Conservation (phyloP, 2,113 vertebrate genomes). For the Hypanus sabinus region DNA sequence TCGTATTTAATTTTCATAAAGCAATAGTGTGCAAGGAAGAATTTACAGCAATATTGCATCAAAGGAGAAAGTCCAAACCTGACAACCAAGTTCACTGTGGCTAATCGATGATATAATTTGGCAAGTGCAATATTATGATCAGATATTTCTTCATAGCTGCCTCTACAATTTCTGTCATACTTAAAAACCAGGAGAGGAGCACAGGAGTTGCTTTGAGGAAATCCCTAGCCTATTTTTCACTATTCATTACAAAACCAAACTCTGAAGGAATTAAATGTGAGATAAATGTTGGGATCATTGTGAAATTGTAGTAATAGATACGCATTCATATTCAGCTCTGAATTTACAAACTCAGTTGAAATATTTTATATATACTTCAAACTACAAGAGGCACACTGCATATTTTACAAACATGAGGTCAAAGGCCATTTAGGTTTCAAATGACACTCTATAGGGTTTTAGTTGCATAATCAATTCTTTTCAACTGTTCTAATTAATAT, state of each 20-base stretch:
- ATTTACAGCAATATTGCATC: background rate
- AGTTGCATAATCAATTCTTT: background rate
- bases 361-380: slow-evolving; percentile 21
- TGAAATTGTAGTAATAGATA: background rate
- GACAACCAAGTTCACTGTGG: background rate
- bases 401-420: slow-evolving; percentile 35
- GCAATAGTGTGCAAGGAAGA: background rate
- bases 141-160: background rate
- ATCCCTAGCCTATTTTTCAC: background rate
- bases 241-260: background rate
- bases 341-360: slow-evolving; percentile 8
- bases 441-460: background rate
- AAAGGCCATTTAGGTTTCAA: slow-evolving; percentile 36
- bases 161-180: background rate
- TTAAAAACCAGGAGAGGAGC: background rate
- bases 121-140: background rate
- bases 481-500: background rate
- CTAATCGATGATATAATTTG: background rate
- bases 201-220: background rate
- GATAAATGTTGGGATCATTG: background rate
- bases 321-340: background rate
- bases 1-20: background rate
- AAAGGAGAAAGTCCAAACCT: slow-evolving; percentile 22
- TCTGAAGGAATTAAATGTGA: background rate
- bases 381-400: slow-evolving; percentile 26